A percentile compares a stretch with the other conserved stretches of the same genome.
Conservation (phyloP, 2,797 vertebrate species). For the Manis javanica region DNA sequence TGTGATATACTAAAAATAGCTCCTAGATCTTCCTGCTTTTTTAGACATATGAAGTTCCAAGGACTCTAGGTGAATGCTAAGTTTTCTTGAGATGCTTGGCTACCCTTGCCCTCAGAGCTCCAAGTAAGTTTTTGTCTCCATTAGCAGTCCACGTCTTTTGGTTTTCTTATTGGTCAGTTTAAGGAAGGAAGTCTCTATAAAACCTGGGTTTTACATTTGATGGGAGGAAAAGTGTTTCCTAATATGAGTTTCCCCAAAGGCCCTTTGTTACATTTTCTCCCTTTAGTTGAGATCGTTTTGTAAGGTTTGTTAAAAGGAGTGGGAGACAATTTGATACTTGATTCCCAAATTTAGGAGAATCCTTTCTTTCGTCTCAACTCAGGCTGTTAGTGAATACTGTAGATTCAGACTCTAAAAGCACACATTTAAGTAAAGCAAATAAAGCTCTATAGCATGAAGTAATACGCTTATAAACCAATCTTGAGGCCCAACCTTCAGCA, state of each 20-base stretch:
- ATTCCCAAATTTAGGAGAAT: background rate
- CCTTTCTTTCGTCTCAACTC: background rate
- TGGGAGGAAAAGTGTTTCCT: background rate
- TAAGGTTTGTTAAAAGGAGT: background rate
- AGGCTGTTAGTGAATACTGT: background rate
- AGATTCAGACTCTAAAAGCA: constrained; percentile 21
- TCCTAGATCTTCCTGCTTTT: background rate
- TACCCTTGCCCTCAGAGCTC: background rate
- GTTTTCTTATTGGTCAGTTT: background rate
- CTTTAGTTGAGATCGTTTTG: constrained; percentile 23
- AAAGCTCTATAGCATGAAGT: background rate
- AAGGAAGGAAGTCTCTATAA: background rate
- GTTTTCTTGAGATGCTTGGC: background rate
- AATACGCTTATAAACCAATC: background rate
- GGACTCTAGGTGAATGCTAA: background rate
- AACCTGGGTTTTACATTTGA: background rate
- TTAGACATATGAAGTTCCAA: background rate
- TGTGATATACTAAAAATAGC: constrained; percentile 24
- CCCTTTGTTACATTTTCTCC: background rate
- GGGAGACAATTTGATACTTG: background rate
- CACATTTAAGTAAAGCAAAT: background rate
- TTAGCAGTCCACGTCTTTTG: background rate
- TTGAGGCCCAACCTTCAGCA: background rate
- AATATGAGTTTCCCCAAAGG: background rate
- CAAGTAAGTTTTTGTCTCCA: background rate